Percentiles rank a stretch among this genome's conserved stretches.
Conservation (phyloP, 1,140 invertebrate species). For the Euglossa dilemma region DNA sequence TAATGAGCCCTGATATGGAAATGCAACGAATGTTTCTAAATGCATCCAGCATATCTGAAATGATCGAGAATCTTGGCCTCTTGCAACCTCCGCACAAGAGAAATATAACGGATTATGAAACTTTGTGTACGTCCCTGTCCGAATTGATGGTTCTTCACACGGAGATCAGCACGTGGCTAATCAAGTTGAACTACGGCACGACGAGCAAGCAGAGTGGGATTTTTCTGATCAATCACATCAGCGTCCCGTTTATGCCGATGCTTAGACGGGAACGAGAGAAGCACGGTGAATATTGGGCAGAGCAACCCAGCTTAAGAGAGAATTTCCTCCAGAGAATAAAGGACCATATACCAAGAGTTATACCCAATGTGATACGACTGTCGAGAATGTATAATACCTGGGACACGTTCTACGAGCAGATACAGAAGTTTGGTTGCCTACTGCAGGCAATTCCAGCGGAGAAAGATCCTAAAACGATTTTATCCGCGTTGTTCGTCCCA, state of each 20-base stretch:
- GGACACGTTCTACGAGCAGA: constrained; percentile 48
- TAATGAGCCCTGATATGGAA: constrained; percentile 50
- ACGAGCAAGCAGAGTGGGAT: constrained; percentile 3
- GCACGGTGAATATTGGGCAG: constrained; percentile 46
- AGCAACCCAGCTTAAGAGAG: neutral
- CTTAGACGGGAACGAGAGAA: constrained; percentile 39
- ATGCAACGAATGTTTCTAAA: constrained; percentile 42
- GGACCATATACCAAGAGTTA: constrained; percentile 43
- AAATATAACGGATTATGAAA: constrained; percentile 45
- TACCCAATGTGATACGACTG: constrained; percentile 36
- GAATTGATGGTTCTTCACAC: constrained; percentile 51
- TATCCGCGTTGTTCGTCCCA: constrained; percentile 42
- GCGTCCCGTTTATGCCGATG: constrained; percentile 61
- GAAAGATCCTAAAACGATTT: constrained; percentile 22
- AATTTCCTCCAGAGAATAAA: constrained; percentile 21
- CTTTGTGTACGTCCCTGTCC: constrained; percentile 46
- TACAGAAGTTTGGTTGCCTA: constrained; percentile 57
- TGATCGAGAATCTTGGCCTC: constrained; percentile 40
- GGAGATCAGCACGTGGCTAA: constrained; percentile 51
- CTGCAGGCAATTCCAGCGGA: constrained; percentile 54
- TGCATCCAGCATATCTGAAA: constrained; percentile 10
- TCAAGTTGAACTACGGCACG: constrained; percentile 55
- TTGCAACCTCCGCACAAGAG: constrained; percentile 29
- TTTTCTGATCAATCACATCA: constrained; percentile 65
- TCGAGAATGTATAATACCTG: constrained; percentile 34